Conservation (phyloP, 2,113 vertebrate species). For the Motacilla alba region DNA sequence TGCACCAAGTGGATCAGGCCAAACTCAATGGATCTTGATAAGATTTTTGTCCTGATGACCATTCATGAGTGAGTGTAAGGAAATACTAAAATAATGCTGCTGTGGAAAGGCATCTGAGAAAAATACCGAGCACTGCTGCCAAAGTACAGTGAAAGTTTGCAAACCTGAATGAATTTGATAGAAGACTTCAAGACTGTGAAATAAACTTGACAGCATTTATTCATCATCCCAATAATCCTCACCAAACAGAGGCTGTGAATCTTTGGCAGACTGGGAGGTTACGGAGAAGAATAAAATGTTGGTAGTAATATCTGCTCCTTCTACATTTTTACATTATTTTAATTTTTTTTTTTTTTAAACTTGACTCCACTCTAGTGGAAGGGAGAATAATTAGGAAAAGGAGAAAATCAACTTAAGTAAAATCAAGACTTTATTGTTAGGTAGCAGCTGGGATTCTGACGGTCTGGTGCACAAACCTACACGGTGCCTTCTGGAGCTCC, state of each 20-base stretch:
- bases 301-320: background rate
- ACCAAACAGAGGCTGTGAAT: background rate
- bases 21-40: background rate
- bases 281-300: background rate
- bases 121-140: background rate
- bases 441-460: background rate
- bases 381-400: background rate
- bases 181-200: background rate
- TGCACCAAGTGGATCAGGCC: background rate
- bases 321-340: background rate
- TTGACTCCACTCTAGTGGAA: background rate
- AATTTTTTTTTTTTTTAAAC: background rate
- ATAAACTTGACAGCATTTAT: background rate
- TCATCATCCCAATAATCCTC: background rate
- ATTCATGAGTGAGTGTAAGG: rapidly evolving
- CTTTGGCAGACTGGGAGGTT: background rate
- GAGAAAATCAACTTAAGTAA: background rate
- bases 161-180: background rate
- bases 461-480: background rate
- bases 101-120: background rate
- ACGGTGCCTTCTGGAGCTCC: background rate
- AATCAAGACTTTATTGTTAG: background rate
- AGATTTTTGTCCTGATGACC: background rate
- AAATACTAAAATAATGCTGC: background rate
- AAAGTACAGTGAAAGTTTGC: background rate